Percentiles rank a stretch among this genome's conserved stretches.
Conservation (phyloP, 2,113 vertebrate genomes). For the Cochlearius cochlearius region DNA sequence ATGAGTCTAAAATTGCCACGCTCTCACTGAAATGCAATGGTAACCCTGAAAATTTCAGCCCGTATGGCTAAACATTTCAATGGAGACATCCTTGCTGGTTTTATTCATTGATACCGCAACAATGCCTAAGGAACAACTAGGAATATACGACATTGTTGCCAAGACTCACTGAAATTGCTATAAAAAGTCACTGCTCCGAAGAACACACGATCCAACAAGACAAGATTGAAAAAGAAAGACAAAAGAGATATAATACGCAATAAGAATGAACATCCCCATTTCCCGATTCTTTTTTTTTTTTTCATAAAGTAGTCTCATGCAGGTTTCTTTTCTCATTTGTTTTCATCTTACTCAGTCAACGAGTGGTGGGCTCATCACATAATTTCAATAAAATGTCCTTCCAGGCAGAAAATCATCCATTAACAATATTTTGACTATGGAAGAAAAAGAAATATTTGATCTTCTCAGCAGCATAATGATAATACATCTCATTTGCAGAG, state of each 20-base stretch:
- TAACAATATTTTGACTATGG: slow-evolving; percentile 49
- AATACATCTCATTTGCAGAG: slow-evolving; percentile 4
- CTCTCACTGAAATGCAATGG: not conserved
- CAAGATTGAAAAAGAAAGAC: not conserved
- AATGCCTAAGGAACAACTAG: not conserved
- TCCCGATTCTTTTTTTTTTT: not conserved
- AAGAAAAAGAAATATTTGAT: slow-evolving; percentile 49
- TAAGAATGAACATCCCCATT: not conserved
- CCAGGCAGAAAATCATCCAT: slow-evolving; percentile 51
- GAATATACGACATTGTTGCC: not conserved
- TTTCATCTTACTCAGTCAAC: not conserved
- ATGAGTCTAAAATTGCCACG: not conserved
- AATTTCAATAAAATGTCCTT: slow-evolving; percentile 55
- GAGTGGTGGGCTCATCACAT: slow-evolving; percentile 1
- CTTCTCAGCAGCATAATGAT: slow-evolving; percentile 56
- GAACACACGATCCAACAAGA: not conserved
- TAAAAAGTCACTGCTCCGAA: not conserved
- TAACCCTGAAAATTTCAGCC: not conserved
- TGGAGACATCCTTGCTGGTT: not conserved
- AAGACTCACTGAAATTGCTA: not conserved
- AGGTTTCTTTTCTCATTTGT: slow-evolving; percentile 25
- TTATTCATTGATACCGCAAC: not conserved
- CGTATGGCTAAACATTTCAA: not conserved
- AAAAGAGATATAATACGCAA: not conserved
- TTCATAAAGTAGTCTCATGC: not conserved